Conservation (phyloP, 1,140 invertebrate species). For the Caenorhabditis tropicalis region DNA sequence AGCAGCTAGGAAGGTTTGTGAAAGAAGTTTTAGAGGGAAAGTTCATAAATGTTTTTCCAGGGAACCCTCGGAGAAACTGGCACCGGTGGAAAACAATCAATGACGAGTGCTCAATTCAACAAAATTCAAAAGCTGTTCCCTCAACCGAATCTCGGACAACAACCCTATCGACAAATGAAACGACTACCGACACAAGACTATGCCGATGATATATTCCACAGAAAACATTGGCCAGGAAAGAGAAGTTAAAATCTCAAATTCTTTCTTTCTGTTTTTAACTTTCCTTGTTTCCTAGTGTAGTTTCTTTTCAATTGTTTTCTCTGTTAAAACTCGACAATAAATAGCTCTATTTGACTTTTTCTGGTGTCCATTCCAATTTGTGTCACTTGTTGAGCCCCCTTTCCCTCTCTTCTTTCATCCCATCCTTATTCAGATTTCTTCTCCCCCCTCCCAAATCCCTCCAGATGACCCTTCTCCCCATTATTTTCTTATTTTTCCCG, state of each 20-base stretch:
- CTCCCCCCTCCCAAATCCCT: not conserved
- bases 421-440: not conserved
- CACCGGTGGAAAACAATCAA: slow-evolving; percentile 42
- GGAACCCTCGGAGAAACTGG: slow-evolving; percentile 61
- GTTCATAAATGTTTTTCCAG: not conserved
- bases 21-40: not conserved
- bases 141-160: slow-evolving; percentile 64
- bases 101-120: slow-evolving; percentile 64
- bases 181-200: slow-evolving; percentile 62
- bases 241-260: slow-evolving; percentile 47
- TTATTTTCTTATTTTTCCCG: slow-evolving; percentile 29
- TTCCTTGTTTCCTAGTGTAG: slow-evolving; percentile 29
- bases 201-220: slow-evolving; percentile 63
- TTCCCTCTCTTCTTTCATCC: not conserved
- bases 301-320: slow-evolving; percentile 22
- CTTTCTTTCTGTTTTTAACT: too few species aligned
- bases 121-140: slow-evolving; percentile 64
- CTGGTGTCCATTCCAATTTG: slow-evolving; percentile 1
- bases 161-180: slow-evolving; percentile 64
- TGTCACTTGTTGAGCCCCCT: slow-evolving; percentile 24
- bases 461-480: not conserved
- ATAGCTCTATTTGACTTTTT: not conserved
- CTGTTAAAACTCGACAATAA: slow-evolving; percentile 6
- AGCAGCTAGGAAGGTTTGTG: slow-evolving; percentile 57
- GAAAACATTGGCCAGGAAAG: slow-evolving; percentile 59